Evolutionary conservation across 2,113 vertebrate genomes (phyloP), one percentile per base, ranked within the genome.

Genomic region (Rana temporaria): DNA sequence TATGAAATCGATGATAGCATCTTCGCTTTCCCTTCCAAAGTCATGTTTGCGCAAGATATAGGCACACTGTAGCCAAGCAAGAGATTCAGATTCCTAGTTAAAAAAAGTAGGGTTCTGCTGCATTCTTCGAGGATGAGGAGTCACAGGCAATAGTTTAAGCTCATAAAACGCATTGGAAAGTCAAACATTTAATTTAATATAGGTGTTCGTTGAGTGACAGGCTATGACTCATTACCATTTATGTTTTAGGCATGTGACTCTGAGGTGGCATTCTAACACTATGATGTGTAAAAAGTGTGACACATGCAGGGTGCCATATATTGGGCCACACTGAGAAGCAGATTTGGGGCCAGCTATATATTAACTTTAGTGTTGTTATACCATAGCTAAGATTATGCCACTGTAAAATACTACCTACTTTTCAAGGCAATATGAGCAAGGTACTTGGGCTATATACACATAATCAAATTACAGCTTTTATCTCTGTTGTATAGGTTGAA

Each of bases 191-290:
- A 71, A 80, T 80, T 80, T 70, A 22, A 52, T 26, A 67, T 66
- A 80, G 67, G 78, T 80, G 78, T 80, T 70, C 34, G 42, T 38
- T 62, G 78, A 80, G 55, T 68, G 78, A 38, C 66, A 80, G 62
- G 66, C 64, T 30, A 60, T 80, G 78, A 70, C 12, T 80, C 66
- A 70, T 80, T 80, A 80, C 26, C 65, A 32, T 80, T 80, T 26
- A 56, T 38, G 62, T 52, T 70, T 38, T 2, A 11, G 59, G 19
- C 34, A 69, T 62, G 20, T 70, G 65, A 80, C 34, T 70, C 56
- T 80, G 55, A 60, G 55, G 76, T 79, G 64, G 64, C 48, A 53
- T 67, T 69, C 77, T 70, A 55, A 32, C 30, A 80, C 55, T 57
- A 69, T 48, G 3, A 12, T 42, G 56, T 63, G 34, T 48, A 70